A percentile compares a stretch with the other conserved stretches of the same genome.
Evolutionary conservation across 2,797 vertebrate species (phyloP).

Genomic region (Orestias chungarensis): DNA sequence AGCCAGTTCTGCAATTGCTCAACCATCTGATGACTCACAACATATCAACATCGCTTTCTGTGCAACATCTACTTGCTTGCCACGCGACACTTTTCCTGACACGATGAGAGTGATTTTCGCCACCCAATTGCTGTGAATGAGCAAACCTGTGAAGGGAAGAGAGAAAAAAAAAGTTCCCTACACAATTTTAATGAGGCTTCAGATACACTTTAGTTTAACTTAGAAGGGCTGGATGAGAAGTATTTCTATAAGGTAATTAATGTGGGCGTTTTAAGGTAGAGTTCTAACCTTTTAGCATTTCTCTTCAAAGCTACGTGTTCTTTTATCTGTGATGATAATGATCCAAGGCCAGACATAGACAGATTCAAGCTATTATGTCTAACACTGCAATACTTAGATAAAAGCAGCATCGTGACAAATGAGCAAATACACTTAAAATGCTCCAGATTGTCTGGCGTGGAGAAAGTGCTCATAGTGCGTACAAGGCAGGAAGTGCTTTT

Average conservation of each 20-base stretch:
- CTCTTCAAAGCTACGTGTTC: not conserved
- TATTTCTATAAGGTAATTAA: slow-evolving; percentile 4
- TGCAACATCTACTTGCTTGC: not conserved
- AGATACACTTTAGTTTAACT: not conserved
- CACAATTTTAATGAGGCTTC: not conserved
- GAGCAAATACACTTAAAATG: slow-evolving; percentile 20
- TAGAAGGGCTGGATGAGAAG: not conserved
- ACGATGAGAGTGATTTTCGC: not conserved
- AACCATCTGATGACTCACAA: not conserved
- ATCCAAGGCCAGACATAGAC: slow-evolving; percentile 9
- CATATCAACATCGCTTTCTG: not conserved
- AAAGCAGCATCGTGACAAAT: slow-evolving; percentile 25
- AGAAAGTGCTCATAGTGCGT: slow-evolving; percentile 39
- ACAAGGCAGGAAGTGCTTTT: slow-evolving; percentile 31
- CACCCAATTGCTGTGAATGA: not conserved
- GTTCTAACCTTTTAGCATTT: not conserved
- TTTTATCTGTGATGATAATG: not conserved
- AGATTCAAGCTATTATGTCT: slow-evolving; percentile 7
- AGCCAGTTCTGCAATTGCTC: not conserved
- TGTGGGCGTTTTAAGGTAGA: not conserved
- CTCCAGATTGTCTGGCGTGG: slow-evolving; percentile 9
- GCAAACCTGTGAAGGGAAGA: not conserved
- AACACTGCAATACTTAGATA: not conserved
- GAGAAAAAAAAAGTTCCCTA: not conserved
- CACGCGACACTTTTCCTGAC: not conserved